These are phyloP conservation scores for Drosophila aff. DNA, from an alignment of 1,140 invertebrate genomes.

Conservation along the genomic window DNA sequence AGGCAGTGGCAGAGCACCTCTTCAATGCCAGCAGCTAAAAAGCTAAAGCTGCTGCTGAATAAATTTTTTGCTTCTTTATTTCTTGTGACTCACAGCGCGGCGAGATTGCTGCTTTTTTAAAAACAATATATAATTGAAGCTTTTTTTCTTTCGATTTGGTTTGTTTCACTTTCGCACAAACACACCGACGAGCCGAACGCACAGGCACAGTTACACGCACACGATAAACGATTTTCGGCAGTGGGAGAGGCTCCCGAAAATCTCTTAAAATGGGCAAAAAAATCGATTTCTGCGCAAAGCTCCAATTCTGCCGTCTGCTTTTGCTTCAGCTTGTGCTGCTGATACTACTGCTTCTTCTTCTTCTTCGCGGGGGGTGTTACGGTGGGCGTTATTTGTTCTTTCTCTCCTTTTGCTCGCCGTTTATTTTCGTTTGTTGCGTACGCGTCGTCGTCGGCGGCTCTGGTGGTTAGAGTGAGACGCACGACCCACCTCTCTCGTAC, in stretches of 20 bases:
- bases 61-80: constrained; percentile 23
- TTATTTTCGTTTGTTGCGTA: constrained; percentile 74
- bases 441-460: constrained; percentile 42
- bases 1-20: constrained; percentile 48
- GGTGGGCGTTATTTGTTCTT: constrained; percentile 80
- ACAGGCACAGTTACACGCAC: constrained; percentile 34
- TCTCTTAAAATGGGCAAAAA: constrained; percentile 78
- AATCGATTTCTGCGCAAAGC: constrained; percentile 83
- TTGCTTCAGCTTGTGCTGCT: constrained; percentile 43
- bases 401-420: constrained; percentile 68
- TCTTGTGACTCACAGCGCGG: constrained; percentile 31
- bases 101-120: constrained; percentile 4
- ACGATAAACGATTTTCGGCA: constrained; percentile 44
- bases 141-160: constrained; percentile 43
- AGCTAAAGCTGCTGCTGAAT: constrained; percentile 55
- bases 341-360: constrained; percentile 50
- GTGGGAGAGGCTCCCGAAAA: constrained; percentile 51
- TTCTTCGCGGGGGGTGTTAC: constrained; percentile 53
- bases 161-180: constrained; percentile 56
- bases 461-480: constrained; percentile 34
- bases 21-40: constrained; percentile 69
- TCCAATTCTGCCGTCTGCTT: constrained; percentile 68
- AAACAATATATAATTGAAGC: constrained; percentile 43
- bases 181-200: constrained; percentile 18
- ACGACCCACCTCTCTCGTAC: constrained; percentile 37